These are phyloP conservation scores for Onychomys leucogaster DNA, from an alignment of 2,797 vertebrate species.

Conservation along the genomic window DNA sequence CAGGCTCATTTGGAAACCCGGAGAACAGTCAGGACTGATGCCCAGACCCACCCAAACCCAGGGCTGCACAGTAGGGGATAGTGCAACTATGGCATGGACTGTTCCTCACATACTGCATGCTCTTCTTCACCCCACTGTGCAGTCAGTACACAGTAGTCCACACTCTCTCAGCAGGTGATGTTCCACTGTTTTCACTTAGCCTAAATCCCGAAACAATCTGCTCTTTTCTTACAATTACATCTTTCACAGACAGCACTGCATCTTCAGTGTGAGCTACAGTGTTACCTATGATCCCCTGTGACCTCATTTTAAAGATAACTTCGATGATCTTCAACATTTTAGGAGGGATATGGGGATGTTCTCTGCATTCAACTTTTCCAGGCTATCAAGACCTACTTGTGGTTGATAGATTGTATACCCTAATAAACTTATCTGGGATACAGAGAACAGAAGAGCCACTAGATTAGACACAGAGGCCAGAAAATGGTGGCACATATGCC, in stretches of 20 bases:
- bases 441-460: no score
- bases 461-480: no score
- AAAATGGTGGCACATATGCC: no score
- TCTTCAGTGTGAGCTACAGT: background rate
- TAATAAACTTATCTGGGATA: no score
- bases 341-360: no score
- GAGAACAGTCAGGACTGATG: background rate
- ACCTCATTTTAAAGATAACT: background rate
- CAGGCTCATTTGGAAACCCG: background rate
- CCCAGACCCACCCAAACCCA: background rate
- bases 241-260: background rate
- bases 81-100: background rate
- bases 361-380: background rate
- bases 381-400: background rate
- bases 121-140: background rate
- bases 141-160: background rate
- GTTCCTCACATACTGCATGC: fast-evolving
- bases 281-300: fast-evolving
- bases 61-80: background rate
- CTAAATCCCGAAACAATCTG: background rate
- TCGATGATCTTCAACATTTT: background rate
- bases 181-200: no score
- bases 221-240: background rate
- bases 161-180: background rate
- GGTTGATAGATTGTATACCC: no score